These are phyloP conservation scores for Poeciliopsis infans DNA, from an alignment of 2,797 vertebrate genomes.

Conservation along the genomic window DNA sequence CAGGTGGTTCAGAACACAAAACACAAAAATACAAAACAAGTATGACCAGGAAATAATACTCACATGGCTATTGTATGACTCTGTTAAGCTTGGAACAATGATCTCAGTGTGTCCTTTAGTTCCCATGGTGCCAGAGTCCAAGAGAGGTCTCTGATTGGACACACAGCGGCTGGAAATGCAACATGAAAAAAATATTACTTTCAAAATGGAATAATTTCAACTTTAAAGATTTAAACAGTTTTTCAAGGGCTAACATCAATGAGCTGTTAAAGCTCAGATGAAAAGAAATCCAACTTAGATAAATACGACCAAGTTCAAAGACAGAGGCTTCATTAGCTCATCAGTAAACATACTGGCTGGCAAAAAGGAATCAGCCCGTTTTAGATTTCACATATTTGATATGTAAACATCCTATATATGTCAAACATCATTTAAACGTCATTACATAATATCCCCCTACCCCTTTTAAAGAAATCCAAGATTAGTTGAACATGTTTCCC, in stretches of 20 bases:
- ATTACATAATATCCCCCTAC: no score
- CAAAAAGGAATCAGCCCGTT: background rate
- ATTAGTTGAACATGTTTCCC: no score
- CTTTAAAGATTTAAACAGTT: background rate
- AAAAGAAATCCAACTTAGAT: background rate
- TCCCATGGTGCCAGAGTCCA: constrained; percentile 99
- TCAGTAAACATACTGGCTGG: background rate
- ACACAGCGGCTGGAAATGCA: constrained; percentile 86
- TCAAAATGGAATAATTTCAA: background rate
- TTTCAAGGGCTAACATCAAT: no score
- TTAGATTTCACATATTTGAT: background rate
- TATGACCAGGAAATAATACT: constrained; percentile 62
- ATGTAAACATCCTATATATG: background rate
- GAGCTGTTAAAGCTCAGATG: background rate
- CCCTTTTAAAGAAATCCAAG: no score
- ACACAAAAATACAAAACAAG: background rate
- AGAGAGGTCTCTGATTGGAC: constrained; percentile 91
- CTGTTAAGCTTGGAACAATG: constrained; percentile 93
- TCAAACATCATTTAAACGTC: no score
- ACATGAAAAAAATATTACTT: no score
- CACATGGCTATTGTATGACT: constrained; percentile 98
- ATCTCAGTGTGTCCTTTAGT: constrained; percentile 99
- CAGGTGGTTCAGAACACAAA: constrained; percentile 4
- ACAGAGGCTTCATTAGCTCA: background rate
- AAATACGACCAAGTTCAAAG: background rate